Conservation (phyloP, 2,797 vertebrate genomes). For the Podarcis siculus region DNA sequence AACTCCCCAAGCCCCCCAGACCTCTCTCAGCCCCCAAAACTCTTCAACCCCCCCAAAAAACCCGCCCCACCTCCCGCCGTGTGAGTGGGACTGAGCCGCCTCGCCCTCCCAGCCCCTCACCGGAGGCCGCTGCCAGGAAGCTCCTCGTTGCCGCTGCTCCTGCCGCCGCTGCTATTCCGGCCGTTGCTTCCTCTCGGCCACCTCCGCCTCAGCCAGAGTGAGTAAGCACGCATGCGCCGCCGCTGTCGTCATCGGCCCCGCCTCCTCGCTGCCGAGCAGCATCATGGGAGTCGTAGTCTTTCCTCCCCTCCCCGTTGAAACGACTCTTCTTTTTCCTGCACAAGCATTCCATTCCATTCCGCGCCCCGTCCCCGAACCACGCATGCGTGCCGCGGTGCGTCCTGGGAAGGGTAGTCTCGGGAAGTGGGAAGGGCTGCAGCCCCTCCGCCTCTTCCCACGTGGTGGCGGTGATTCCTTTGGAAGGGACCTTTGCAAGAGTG, state of each 20-base stretch:
- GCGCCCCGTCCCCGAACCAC: background rate
- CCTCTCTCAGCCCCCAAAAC: background rate
- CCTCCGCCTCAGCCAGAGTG: no score
- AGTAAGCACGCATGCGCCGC: constrained; percentile 12
- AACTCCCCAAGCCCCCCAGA: background rate
- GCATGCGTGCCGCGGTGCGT: background rate
- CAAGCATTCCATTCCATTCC: no score
- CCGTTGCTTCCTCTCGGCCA: background rate
- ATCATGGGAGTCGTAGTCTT: constrained; percentile 17
- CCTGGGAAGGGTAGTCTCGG: background rate
- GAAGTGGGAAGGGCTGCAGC: background rate
- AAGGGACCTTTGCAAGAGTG: no score
- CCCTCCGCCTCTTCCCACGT: no score
- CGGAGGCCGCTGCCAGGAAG: no score
- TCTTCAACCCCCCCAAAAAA: background rate
- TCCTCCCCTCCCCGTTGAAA: no score
- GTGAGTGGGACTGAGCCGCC: background rate
- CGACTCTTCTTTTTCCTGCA: no score
- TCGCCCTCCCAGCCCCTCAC: background rate
- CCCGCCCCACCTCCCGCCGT: background rate
- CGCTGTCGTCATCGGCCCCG: accelerated
- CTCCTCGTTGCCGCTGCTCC: background rate
- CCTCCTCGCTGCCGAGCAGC: background rate
- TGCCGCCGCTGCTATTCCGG: background rate
- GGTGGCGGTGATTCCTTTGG: no score